Evolutionary conservation across 2,797 vertebrate genomes (phyloP), one percentile per base, ranked within the genome.

Genomic region (Sphaeramia orbicularis): DNA sequence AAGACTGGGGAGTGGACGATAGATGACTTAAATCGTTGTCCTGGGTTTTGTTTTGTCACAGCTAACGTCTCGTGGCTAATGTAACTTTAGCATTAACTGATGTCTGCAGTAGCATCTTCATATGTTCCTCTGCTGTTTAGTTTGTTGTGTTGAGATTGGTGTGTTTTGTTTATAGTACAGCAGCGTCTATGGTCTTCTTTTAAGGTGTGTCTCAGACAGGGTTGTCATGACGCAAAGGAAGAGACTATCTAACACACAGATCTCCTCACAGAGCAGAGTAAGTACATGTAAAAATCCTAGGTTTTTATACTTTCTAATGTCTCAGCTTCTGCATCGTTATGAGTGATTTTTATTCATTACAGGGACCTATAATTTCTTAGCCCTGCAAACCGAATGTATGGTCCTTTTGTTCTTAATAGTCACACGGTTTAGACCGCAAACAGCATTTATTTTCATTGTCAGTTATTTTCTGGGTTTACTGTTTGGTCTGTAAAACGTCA

Each of bases 191-290:
- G 14, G 18, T 8, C 9, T 0, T 19, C 0, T 41, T 4, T 48
- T 0, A 3, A 4, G 16, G n/a, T 61, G 16, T 62, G 14, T 7
- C 0, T 15, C 32, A 24, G 41, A 4, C 6, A 18, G 18, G 3
- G 55, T 11, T 18, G n/a, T 3, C 58, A 91, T 91, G 89, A 30
- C 71, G 4, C 83, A 88, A 50, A 89, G 81, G 2, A 87, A 80
- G 54, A 62, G 75, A 21, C 40, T 7, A 7, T 53, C 58, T 7
- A 47, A 4, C 65, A 4, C 78, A 0, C 81, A 36, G 24, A 60
- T 21, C 49, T 9, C 54, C 15, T 70, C 81, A 43, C 84, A 86
- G 58, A 51, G 1, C 44, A 50, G 45, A 24, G 84, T 81, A 49
- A 76, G 75, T n/a, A n/a, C 13, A n/a, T 41, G 38, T n/a, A 41